Percentiles rank a stretch among this genome's conserved stretches.
Conservation (phyloP, 2,113 vertebrate genomes). For the Acrocephalus arundinaceus region DNA sequence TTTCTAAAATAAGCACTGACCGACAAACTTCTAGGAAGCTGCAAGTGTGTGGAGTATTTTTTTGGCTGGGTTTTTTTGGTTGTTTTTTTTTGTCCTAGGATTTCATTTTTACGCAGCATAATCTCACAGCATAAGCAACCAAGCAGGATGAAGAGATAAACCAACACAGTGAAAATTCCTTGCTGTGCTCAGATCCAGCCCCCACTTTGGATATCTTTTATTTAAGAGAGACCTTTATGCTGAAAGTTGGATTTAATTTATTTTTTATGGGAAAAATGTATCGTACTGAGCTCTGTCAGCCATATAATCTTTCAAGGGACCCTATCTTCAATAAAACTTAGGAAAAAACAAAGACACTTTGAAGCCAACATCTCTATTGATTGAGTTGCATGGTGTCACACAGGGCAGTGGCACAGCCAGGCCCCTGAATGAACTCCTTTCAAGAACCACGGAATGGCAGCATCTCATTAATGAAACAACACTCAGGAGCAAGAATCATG, state of each 20-base stretch:
- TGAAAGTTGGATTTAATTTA: not conserved
- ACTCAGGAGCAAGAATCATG: not conserved
- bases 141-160: not conserved
- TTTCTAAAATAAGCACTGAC: conserved; percentile 12
- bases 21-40: not conserved
- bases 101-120: not conserved
- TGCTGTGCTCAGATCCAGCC: not conserved
- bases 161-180: not conserved
- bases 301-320: not conserved
- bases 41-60: not conserved
- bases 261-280: not conserved
- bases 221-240: not conserved
- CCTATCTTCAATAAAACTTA: not conserved
- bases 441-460: not conserved
- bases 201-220: not conserved
- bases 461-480: not conserved
- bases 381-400: not conserved
- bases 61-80: not conserved
- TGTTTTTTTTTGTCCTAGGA: not conserved
- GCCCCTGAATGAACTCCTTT: not conserved
- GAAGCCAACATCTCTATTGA: not conserved
- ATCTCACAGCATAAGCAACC: not conserved
- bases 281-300: not conserved
- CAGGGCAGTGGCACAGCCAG: not conserved
- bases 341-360: not conserved